phyloP scores from a whole-genome alignment of 2,888 invertebrate genomes.

The Candidula unifasciata region DNA sequence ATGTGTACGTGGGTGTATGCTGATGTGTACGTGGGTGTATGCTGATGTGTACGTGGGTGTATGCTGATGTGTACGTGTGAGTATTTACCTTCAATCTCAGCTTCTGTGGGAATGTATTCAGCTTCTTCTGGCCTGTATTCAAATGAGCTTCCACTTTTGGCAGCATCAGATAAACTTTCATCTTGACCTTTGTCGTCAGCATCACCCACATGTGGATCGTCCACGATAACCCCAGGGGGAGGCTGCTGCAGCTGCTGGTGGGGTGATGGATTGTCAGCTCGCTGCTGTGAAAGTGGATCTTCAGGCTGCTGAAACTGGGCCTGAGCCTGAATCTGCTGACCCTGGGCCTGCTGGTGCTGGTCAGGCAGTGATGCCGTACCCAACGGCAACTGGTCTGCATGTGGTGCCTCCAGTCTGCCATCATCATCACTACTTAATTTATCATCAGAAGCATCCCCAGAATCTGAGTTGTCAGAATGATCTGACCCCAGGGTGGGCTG shows the following conservation, averaged over 20 bases:
- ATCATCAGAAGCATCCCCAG: neutral
- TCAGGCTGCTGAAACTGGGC: neutral
- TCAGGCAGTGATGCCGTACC: neutral
- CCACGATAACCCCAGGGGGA: neutral
- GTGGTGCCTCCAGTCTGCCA: neutral
- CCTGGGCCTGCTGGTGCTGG: neutral
- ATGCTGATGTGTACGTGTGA: neutral
- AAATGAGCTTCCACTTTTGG: neutral
- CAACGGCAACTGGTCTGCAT: neutral
- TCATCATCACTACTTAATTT: neutral
- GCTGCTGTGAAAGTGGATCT: neutral
- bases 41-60: too few relatives aligned
- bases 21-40: neutral
- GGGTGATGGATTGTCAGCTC: neutral
- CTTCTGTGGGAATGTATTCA: conserved; percentile 28
- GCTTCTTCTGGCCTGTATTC: neutral
- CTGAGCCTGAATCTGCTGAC: neutral
- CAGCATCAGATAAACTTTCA: neutral
- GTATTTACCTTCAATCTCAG: conserved; percentile 47
- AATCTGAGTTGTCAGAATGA: neutral
- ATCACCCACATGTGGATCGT: neutral
- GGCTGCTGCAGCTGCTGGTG: neutral
- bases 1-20: neutral
- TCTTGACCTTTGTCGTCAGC: neutral
- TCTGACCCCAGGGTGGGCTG: too few relatives aligned